A percentile compares a stretch with the other conserved stretches of the same genome.
These are phyloP conservation scores for Magallana nippona DNA, from an alignment of 2,888 invertebrate species.

Conservation along the genomic window DNA sequence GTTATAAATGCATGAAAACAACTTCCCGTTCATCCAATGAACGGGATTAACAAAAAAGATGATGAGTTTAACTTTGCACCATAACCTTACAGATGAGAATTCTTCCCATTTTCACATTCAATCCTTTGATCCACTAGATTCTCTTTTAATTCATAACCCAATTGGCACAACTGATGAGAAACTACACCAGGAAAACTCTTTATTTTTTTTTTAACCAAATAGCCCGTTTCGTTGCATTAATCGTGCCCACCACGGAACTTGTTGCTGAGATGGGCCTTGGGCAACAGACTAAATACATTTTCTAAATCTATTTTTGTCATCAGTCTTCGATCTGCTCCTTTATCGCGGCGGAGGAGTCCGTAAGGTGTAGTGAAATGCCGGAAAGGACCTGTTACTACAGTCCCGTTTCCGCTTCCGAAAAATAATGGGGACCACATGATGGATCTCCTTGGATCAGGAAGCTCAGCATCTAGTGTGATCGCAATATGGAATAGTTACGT, in stretches of 20 bases:
- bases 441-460: constrained; percentile 65
- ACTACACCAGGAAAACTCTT: constrained; percentile 4
- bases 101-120: constrained; percentile 5
- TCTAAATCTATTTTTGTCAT: constrained; percentile 58
- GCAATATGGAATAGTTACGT: constrained; percentile 72
- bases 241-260: constrained; percentile 58
- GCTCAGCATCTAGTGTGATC: constrained; percentile 67
- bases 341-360: constrained; percentile 64
- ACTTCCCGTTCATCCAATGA: not conserved
- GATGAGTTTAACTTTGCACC: not conserved
- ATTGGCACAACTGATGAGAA: constrained; percentile 39
- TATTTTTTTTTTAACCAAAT: constrained; percentile 20
- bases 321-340: constrained; percentile 60
- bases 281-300: constrained; percentile 53
- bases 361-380: constrained; percentile 67
- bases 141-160: constrained; percentile 8
- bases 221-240: constrained; percentile 27
- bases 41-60: not conserved
- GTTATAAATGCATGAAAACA: not conserved
- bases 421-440: constrained; percentile 67
- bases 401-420: constrained; percentile 65
- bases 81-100: constrained; percentile 24
- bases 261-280: constrained; percentile 46
- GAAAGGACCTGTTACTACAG: constrained; percentile 66
- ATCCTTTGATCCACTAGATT: not conserved